phyloP scores from a whole-genome alignment of 2,888 invertebrate genomes.

The Campopleginae sp. region DNA sequence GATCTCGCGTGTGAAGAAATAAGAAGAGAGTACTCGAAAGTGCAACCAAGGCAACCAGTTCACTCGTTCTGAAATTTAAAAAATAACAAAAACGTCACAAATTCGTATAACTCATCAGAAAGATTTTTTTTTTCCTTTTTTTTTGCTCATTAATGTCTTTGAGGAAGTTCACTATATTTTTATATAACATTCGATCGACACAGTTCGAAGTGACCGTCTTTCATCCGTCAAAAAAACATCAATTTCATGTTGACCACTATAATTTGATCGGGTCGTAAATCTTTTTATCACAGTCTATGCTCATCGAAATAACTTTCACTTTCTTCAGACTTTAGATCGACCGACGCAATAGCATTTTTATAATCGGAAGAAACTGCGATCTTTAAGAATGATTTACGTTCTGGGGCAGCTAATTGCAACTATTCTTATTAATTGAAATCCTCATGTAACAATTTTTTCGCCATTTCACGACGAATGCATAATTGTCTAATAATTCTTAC shows the following conservation, averaged over 20 bases:
- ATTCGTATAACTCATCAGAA: neutral
- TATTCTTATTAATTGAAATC: neutral
- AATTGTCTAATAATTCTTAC: neutral
- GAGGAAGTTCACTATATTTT: neutral
- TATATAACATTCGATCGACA: neutral
- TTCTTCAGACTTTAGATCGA: neutral
- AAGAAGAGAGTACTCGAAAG: constrained; percentile 93
- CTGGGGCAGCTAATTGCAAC: neutral
- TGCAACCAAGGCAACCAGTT: constrained; percentile 92
- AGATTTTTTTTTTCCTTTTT: neutral
- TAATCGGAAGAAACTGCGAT: neutral
- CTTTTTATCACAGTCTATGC: neutral
- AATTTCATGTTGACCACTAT: neutral
- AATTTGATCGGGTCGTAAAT: neutral
- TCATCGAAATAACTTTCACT: constrained; percentile 2
- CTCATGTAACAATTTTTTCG: neutral
- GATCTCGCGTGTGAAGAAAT: constrained; percentile 93
- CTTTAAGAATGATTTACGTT: neutral
- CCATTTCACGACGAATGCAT: neutral
- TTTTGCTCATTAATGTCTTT: neutral
- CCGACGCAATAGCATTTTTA: neutral
- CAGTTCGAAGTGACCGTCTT: neutral
- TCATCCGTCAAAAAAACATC: neutral
- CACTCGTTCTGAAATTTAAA: constrained; percentile 89
- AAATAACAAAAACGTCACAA: constrained; percentile 46